Evolutionary conservation across 2,888 invertebrate species (phyloP).

Genomic region (Morpho helenor): DNA sequence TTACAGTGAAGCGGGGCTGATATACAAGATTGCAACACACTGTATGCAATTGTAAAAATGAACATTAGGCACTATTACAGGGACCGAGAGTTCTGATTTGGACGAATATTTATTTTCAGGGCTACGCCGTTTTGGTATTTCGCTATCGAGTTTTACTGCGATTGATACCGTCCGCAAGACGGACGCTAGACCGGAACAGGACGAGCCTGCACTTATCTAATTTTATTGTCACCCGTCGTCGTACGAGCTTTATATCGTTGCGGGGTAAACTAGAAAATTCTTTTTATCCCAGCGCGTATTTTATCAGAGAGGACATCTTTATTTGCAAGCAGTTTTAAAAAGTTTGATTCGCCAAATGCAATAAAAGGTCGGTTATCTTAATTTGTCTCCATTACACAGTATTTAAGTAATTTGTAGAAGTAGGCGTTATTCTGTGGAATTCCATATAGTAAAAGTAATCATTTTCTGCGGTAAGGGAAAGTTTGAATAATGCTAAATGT

Average conservation of each 20-base stretch:
- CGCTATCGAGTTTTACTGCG: constrained; percentile 70
- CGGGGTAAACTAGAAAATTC: constrained; percentile 62
- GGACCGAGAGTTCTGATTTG: constrained; percentile 33
- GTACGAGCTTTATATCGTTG: constrained; percentile 56
- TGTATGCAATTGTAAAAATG: constrained; percentile 17
- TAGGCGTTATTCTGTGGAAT: too few relatives aligned
- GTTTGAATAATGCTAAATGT: too few relatives aligned
- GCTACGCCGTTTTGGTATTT: constrained; percentile 34
- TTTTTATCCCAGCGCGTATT: constrained; percentile 50
- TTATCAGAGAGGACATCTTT: constrained; percentile 70
- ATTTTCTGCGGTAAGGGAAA: too few relatives aligned
- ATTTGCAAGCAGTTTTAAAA: constrained; percentile 56
- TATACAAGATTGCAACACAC: constrained; percentile 47
- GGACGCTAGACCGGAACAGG: constrained; percentile 54
- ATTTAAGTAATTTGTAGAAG: too few relatives aligned
- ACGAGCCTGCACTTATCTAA: constrained; percentile 76
- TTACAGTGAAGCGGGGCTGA: constrained; percentile 63
- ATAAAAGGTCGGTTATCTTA: too few relatives aligned
- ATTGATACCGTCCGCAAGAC: constrained; percentile 73
- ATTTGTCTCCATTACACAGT: too few relatives aligned
- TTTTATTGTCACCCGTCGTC: constrained; percentile 74
- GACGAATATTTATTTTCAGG: constrained; percentile 18
- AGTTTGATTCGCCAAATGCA: too few relatives aligned
- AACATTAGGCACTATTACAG: background rate
- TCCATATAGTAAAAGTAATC: too few relatives aligned